A percentile compares a stretch with the other conserved stretches of the same genome.
Evolutionary conservation across 2,888 invertebrate species (phyloP).

Genomic region (Ophioninae sp.): DNA sequence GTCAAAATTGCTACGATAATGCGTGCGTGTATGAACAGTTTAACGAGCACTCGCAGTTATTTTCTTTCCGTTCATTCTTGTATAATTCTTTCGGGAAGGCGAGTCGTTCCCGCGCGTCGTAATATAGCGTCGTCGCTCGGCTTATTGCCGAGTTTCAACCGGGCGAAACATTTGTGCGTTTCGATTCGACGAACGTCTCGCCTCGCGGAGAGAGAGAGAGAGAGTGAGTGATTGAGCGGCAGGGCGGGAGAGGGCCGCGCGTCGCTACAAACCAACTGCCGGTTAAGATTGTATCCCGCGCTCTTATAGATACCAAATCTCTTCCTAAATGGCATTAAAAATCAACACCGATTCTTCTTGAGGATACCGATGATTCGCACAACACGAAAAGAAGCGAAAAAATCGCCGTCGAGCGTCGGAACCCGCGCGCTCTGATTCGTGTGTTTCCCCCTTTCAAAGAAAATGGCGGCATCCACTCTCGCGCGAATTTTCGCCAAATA

Average conservation of each 20-base stretch:
- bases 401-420: conserved; percentile 23
- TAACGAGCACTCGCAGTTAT: conserved; percentile 35
- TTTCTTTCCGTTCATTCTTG: conserved; percentile 67
- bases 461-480: conserved; percentile 77
- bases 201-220: conserved; percentile 20
- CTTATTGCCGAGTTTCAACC: neutral
- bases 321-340: neutral
- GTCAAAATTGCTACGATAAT: conserved; percentile 66
- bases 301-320: neutral
- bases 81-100: neutral
- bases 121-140: neutral
- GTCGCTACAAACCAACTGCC: conserved; percentile 37
- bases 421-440: conserved; percentile 22
- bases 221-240: conserved; percentile 9
- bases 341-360: neutral
- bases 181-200: conserved; percentile 16
- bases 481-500: conserved; percentile 70
- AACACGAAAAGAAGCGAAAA: neutral
- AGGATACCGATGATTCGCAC: neutral
- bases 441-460: conserved; percentile 75
- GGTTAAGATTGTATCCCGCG: conserved; percentile 31
- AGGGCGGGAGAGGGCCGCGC: conserved; percentile 10
- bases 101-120: neutral
- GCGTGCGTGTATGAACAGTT: conserved; percentile 10
- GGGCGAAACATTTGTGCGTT: conserved; percentile 3